Evolutionary conservation across 2,113 vertebrate genomes (phyloP), one percentile per base, ranked within the genome.

Genomic region (Raja brachyura): DNA sequence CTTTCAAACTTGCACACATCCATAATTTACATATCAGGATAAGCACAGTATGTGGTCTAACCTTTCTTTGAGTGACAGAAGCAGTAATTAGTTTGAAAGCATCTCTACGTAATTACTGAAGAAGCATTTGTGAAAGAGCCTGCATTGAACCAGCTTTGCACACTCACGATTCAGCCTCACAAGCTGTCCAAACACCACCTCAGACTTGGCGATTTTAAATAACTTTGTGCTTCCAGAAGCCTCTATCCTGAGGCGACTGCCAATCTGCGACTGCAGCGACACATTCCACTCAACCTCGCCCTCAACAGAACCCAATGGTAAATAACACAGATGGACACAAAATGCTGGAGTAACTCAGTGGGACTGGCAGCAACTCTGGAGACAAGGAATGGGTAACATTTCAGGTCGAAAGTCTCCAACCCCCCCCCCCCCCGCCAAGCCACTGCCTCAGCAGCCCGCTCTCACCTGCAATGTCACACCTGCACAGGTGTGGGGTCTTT

Each of bases 21-120:
- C 90, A 73, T 92, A 92, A 92, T 92, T 92, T 92, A 92, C 90
- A 92, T 92, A 92, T 92, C 90, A 92, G 66, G 66, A 73, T 92
- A 92, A 92, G 90, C 90, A 74, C 90, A 92, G 90, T 6, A 54
- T 92, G 90, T 73, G 68, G 90, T 92, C 90, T 92, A 92, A 92
- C 90, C 90, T 92, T 92, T 92, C 66, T 70, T 70, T 92, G 90
- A 92, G 39, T 92, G 90, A 73, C 90, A 92, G 25, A 39, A 70
- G 90, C 68, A 73, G 68, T 70, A 92, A 92, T 92, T 92, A 92
- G 68, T 92, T 92, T 92, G 90, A 92, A 92, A 92, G 90, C 90
- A 39, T 92, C 39, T 92, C 70, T 92, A 68, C 90, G 39, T 92
- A 92, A 92, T 92, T 70, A 92, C 90, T 92, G 31, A 39, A 92